Conservation (phyloP, 2,888 invertebrate species). For the Imbricaverruca yamaguchii region DNA sequence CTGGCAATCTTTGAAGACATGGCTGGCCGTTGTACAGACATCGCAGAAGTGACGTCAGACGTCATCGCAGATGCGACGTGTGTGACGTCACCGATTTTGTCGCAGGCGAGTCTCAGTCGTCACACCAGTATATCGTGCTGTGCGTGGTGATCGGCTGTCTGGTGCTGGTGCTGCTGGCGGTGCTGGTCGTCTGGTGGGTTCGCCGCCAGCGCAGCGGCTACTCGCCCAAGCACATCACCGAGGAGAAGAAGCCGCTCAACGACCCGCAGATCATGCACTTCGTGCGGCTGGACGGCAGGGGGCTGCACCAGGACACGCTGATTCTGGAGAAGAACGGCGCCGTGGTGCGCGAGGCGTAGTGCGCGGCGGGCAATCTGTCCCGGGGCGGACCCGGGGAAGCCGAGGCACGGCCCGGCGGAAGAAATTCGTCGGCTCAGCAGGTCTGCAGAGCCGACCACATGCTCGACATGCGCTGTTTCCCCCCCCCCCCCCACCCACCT, state of each 20-base stretch:
- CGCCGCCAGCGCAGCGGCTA: conserved; percentile 10
- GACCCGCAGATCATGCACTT: not conserved
- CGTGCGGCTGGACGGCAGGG: not conserved
- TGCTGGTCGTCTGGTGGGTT: not conserved
- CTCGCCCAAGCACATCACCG: conserved; percentile 4
- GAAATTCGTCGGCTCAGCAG: too few relatives aligned
- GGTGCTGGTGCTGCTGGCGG: not conserved
- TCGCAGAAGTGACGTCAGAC: too few relatives aligned
- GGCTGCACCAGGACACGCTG: not conserved
- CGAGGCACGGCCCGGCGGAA: too few relatives aligned
- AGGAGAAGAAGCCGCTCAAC: conserved; percentile 16
- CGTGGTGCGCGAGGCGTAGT: not conserved
- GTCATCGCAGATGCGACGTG: not conserved
- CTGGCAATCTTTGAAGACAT: too few relatives aligned
- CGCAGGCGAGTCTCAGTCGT: not conserved
- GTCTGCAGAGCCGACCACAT: too few relatives aligned
- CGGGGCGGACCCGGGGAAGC: too few relatives aligned
- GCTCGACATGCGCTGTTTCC: too few relatives aligned
- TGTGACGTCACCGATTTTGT: not conserved
- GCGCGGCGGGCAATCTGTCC: too few relatives aligned
- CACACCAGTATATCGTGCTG: not conserved
- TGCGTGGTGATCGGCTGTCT: not conserved
- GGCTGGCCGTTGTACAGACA: too few relatives aligned
- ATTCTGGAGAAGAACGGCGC: not conserved
- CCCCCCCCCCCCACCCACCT: too few relatives aligned